These are phyloP conservation scores for Nomada fucata DNA, from an alignment of 2,888 invertebrate species.

Conservation along the genomic window DNA sequence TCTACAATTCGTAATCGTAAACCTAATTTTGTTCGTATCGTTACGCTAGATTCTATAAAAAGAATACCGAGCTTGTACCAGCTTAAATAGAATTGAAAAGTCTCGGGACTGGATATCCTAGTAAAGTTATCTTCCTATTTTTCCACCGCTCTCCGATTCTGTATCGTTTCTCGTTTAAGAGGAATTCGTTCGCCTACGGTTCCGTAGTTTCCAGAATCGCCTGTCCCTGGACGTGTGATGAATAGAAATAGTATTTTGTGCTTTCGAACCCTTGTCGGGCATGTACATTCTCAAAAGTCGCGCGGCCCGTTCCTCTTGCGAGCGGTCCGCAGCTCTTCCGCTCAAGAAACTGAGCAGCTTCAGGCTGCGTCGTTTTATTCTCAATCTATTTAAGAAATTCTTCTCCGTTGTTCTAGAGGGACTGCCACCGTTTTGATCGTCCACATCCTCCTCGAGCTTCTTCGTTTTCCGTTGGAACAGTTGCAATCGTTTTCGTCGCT, in stretches of 20 bases:
- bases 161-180: conserved; percentile 64
- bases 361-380: conserved; percentile 78
- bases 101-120: conserved; percentile 76
- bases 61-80: conserved; percentile 60
- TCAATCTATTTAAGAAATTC: conserved; percentile 75
- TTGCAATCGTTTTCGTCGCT: conserved; percentile 71
- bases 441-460: conserved; percentile 69
- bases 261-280: conserved; percentile 76
- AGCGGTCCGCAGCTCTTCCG: conserved; percentile 76
- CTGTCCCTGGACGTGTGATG: conserved; percentile 81
- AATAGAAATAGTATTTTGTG: conserved; percentile 80
- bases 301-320: conserved; percentile 80
- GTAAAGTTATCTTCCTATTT: conserved; percentile 18
- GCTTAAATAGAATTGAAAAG: conserved; percentile 64
- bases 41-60: conserved; percentile 67
- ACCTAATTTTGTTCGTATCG: conserved; percentile 61
- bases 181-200: conserved; percentile 80
- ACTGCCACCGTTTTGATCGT: conserved; percentile 65
- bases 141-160: not conserved
- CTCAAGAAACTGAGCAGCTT: conserved; percentile 81
- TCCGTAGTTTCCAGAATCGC: conserved; percentile 82
- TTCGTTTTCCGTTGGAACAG: conserved; percentile 77
- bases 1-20: conserved; percentile 63
- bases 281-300: conserved; percentile 78
- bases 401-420: conserved; percentile 73